Percentiles rank a stretch among this genome's conserved stretches.
Conservation (phyloP, 2,888 invertebrate genomes). For the Dryobota labecula region DNA sequence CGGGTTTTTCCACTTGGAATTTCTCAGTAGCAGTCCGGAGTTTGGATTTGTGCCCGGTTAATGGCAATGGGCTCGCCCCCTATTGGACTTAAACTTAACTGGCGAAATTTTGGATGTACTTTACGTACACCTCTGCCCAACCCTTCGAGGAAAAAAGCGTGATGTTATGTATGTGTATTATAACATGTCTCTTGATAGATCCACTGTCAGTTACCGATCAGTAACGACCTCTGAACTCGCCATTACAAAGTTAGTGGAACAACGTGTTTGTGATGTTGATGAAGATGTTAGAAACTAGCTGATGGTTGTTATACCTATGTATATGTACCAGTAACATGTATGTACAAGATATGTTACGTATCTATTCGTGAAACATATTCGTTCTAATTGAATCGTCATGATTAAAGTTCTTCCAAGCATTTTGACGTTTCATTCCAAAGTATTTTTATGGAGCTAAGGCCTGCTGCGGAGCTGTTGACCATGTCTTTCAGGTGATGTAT, state of each 20-base stretch:
- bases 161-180: neutral
- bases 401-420: slow-evolving; percentile 87
- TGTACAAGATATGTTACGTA: slow-evolving; percentile 64
- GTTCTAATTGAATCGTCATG: slow-evolving; percentile 81
- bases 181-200: neutral
- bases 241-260: slow-evolving; percentile 62
- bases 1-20: neutral
- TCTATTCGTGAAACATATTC: slow-evolving; percentile 70
- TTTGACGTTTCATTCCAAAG: slow-evolving; percentile 36
- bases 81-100: neutral
- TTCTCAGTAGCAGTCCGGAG: neutral
- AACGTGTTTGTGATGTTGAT: slow-evolving; percentile 73
- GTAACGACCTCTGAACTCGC: slow-evolving; percentile 40
- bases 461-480: too few species aligned
- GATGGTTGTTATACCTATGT: slow-evolving; percentile 75
- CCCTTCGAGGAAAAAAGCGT: neutral
- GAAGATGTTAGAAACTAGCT: slow-evolving; percentile 70
- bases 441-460: neutral
- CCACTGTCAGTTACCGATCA: neutral
- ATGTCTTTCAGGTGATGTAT: neutral
- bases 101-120: neutral
- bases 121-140: neutral
- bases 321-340: slow-evolving; percentile 74
- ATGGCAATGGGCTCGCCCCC: neutral
- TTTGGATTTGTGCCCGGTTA: neutral